These are phyloP conservation scores for Phataginus tricuspis DNA, from an alignment of 2,797 vertebrate genomes.

Conservation along the genomic window DNA sequence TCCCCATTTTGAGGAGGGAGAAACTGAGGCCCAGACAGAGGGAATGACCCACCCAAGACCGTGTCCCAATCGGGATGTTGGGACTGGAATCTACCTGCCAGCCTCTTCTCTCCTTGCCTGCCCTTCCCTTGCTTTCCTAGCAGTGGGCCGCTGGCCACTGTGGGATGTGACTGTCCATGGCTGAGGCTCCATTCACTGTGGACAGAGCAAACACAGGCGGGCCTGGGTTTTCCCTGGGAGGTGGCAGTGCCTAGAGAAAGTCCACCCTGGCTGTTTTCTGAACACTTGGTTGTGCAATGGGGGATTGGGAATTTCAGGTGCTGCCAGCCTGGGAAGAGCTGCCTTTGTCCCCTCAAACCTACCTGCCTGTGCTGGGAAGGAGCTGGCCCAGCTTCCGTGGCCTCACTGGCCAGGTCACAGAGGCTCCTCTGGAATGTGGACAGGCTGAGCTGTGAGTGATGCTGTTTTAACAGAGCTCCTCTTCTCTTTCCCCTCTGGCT, in stretches of 20 bases:
- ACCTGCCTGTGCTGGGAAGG: neutral
- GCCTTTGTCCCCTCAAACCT: neutral
- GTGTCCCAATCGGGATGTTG: neutral
- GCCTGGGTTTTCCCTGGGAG: neutral
- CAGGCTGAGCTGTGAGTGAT: accelerated
- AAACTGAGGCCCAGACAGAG: neutral
- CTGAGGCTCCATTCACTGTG: neutral
- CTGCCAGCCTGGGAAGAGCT: neutral
- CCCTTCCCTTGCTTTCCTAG: neutral
- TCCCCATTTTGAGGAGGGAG: neutral
- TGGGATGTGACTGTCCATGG: accelerated
- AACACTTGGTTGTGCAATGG: neutral
- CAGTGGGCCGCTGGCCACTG: accelerated
- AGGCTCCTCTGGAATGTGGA: neutral
- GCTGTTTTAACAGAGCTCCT: accelerated
- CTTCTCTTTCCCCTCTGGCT: neutral
- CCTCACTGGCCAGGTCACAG: neutral
- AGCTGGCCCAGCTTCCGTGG: neutral
- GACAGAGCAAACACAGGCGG: neutral
- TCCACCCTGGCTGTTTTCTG: neutral
- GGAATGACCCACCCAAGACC: neutral
- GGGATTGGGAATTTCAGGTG: neutral
- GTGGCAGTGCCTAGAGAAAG: too few relatives aligned
- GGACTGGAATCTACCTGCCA: neutral
- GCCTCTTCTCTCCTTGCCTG: neutral